These are phyloP conservation scores for Gymnoscopelus braueri DNA, from an alignment of 2,797 vertebrate species.

Conservation along the genomic window DNA sequence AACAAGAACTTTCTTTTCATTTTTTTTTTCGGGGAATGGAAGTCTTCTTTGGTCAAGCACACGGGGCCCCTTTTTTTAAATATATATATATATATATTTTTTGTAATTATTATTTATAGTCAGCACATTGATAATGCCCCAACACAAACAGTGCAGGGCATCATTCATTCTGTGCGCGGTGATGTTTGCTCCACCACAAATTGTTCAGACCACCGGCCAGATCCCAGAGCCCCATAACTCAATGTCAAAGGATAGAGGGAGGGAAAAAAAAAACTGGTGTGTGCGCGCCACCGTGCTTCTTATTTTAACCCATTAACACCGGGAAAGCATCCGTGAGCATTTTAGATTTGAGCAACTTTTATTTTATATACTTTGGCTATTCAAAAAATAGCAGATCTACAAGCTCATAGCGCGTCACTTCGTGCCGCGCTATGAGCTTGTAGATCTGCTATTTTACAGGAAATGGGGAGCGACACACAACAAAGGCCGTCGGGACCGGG, in stretches of 20 bases:
- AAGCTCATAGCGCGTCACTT: no score
- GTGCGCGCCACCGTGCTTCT: conserved; percentile 65
- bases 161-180: conserved; percentile 82
- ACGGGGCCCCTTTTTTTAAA: conserved; percentile 66
- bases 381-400: no score
- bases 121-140: conserved; percentile 85
- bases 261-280: conserved; percentile 48
- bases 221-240: conserved; percentile 85
- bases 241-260: conserved; percentile 70
- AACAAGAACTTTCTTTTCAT: conserved; percentile 69
- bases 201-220: conserved; percentile 85
- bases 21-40: conserved; percentile 54
- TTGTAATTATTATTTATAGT: conserved; percentile 87
- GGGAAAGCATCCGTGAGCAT: no score
- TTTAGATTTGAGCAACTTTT: no score
- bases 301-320: no score
- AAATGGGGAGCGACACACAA: no score
- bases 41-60: conserved; percentile 81
- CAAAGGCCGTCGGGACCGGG: no score
- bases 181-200: conserved; percentile 82
- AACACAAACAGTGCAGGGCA: conserved; percentile 86
- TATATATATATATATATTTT: conserved; percentile 35
- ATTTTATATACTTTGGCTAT: no score
- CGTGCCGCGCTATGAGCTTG: no score
- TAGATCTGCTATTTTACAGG: no score